Percentiles rank a stretch among this genome's conserved stretches.
These are phyloP conservation scores for Macaca fascicularis DNA, from an alignment of 2,113 vertebrate species.

Conservation along the genomic window T2T-MFA8v1.1 NC_088380.1:8669001-8669500, in stretches of 20 bases:
- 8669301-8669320: not conserved
- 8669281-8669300: rapidly evolving
- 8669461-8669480: not conserved
- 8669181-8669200: rapidly evolving
- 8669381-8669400: not conserved
- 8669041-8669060: not conserved
- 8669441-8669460: not conserved
- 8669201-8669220: rapidly evolving
- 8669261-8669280: not conserved
- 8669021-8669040: not conserved
- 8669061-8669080: not conserved
- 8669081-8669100: not conserved
- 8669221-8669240: rapidly evolving
- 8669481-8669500: not conserved
- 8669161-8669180: no score
- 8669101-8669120: not conserved
- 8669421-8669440: not conserved
- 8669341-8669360: rapidly evolving
- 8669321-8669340: not conserved
- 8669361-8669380: not conserved
- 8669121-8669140: not conserved
- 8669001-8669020: not conserved
- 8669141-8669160: no score
- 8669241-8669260: not conserved
- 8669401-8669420: not conserved